These are phyloP conservation scores for Macrostomum lignano DNA, from an alignment of 1,140 invertebrate species.

Conservation along the genomic window DNA sequence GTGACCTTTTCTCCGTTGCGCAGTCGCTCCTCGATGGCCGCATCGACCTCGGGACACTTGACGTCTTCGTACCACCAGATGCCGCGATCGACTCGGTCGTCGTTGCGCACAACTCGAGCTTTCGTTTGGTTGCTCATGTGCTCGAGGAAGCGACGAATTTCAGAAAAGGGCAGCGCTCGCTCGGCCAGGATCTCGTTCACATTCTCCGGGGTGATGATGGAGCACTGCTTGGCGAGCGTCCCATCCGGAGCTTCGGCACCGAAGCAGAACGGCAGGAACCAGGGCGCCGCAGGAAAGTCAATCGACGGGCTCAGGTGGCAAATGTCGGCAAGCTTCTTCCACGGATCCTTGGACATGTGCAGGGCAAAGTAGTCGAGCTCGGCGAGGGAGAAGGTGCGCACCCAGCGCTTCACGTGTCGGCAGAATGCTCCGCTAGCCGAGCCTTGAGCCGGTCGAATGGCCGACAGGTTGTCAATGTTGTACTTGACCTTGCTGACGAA, in stretches of 20 bases:
- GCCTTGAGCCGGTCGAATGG: conserved; percentile 11
- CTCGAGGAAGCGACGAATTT: conserved; percentile 12
- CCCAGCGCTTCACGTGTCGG: conserved; percentile 15
- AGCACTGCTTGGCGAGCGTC: conserved; percentile 9
- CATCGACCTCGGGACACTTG: conserved; percentile 12
- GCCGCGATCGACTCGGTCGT: conserved; percentile 14
- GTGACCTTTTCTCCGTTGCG: conserved; percentile 10
- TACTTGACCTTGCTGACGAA: conserved; percentile 18
- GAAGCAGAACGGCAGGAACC: conserved; percentile 19
- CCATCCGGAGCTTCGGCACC: conserved; percentile 11
- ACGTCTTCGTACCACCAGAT: conserved; percentile 25
- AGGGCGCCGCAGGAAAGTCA: conserved; percentile 17
- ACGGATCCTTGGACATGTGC: conserved; percentile 17
- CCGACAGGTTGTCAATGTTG: conserved; percentile 18
- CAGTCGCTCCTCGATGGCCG: conserved; percentile 12
- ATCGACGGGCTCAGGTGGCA: conserved; percentile 17
- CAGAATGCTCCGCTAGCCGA: conserved; percentile 16
- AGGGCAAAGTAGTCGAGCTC: conserved; percentile 18
- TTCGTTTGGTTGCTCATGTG: conserved; percentile 12
- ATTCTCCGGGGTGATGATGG: conserved; percentile 12
- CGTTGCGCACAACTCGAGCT: conserved; percentile 10
- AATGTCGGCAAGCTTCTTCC: conserved; percentile 20
- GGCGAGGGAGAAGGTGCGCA: conserved; percentile 11
- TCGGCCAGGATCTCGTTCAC: conserved; percentile 13
- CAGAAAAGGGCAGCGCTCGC: conserved; percentile 13